A percentile compares a stretch with the other conserved stretches of the same genome.
phyloP scores from a whole-genome alignment of 1,140 invertebrate genomes.

The Melitaea cinxia region DNA sequence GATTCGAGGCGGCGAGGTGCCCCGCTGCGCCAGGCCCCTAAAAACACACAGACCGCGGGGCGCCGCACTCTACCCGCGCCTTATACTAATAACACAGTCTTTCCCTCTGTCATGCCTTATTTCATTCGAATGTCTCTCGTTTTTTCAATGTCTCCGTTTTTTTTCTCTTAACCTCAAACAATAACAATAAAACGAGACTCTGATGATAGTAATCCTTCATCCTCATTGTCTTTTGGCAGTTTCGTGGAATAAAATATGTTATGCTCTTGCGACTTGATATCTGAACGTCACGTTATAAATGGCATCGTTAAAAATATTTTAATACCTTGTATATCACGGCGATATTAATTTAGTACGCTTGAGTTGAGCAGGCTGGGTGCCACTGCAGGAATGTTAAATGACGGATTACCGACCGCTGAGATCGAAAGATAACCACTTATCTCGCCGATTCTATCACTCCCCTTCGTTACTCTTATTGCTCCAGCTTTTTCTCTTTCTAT shows the following conservation, averaged over 20 bases:
- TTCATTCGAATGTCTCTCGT: conserved; percentile 70
- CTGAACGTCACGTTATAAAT: conserved; percentile 79
- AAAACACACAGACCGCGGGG: conserved; percentile 82
- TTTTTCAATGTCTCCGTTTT: conserved; percentile 70
- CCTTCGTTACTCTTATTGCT: conserved; percentile 34
- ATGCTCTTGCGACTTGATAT: conserved; percentile 74
- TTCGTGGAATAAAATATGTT: conserved; percentile 80
- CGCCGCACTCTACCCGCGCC: conserved; percentile 68
- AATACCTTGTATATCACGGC: conserved; percentile 78
- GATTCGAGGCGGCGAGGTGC: conserved; percentile 45
- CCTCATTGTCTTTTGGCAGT: conserved; percentile 81
- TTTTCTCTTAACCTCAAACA: conserved; percentile 64
- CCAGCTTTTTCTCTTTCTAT: background rate
- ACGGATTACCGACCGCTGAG: conserved; percentile 75
- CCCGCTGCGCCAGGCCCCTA: conserved; percentile 67
- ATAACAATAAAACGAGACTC: conserved; percentile 75
- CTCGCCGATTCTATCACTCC: conserved; percentile 59
- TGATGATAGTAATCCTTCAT: conserved; percentile 81
- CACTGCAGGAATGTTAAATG: conserved; percentile 78
- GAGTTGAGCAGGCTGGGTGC: conserved; percentile 71
- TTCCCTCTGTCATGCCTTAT: conserved; percentile 78
- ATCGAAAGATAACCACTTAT: conserved; percentile 71
- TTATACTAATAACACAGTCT: conserved; percentile 75
- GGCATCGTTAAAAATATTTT: conserved; percentile 80
- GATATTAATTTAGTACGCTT: conserved; percentile 80